These are phyloP conservation scores for Cylindroiulus punctatus DNA, from an alignment of 2,888 invertebrate species.

Conservation along the genomic window DNA sequence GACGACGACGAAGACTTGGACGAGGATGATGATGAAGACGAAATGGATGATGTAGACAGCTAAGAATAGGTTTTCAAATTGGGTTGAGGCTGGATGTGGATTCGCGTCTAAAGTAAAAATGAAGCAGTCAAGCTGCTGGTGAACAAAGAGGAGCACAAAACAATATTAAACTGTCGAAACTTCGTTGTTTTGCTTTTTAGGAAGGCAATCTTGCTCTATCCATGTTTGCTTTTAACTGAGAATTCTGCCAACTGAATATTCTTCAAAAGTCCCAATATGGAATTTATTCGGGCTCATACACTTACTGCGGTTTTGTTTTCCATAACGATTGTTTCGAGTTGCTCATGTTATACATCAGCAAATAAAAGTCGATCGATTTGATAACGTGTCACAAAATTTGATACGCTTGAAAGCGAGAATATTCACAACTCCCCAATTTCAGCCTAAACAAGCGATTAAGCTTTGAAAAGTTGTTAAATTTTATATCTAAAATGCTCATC, in stretches of 20 bases:
- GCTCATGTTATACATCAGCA: slow-evolving; percentile 52
- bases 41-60: slow-evolving; percentile 74
- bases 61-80: not conserved
- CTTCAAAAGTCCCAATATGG: not conserved
- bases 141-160: slow-evolving; percentile 13
- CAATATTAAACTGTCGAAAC: not conserved
- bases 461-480: no score
- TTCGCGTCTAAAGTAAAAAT: not conserved
- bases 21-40: slow-evolving; percentile 81
- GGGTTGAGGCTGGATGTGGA: not conserved
- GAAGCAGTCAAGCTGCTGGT: not conserved
- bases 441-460: no score
- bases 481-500: no score
- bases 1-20: slow-evolving; percentile 73
- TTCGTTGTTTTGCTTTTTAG: not conserved
- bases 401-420: no score
- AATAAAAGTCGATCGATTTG: slow-evolving; percentile 20
- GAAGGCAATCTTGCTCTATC: not conserved
- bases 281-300: not conserved
- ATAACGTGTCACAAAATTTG: not conserved
- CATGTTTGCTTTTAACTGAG: not conserved
- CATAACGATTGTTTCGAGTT: not conserved
- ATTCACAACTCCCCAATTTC: no score
- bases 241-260: not conserved
- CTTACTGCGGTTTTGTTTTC: slow-evolving; percentile 12